Evolutionary conservation across 2,888 invertebrate genomes (phyloP).

Genomic region (Lithophane socia): DNA sequence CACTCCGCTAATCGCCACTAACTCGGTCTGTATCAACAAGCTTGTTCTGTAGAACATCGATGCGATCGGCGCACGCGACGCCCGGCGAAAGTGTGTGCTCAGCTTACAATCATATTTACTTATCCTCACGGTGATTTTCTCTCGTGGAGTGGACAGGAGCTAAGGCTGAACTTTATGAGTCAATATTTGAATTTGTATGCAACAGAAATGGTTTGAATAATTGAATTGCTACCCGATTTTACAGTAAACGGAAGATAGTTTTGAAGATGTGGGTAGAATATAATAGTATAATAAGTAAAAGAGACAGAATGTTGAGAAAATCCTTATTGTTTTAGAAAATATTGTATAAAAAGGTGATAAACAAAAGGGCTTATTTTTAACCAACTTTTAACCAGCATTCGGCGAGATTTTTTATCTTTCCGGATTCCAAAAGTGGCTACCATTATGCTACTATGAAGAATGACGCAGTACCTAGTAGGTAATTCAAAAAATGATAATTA

Average conservation of each 20-base stretch:
- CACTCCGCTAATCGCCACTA: constrained; percentile 29
- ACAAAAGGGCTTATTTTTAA: neutral
- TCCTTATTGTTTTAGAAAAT: neutral
- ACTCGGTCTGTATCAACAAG: constrained; percentile 46
- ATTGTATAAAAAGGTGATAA: neutral
- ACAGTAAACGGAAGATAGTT: neutral
- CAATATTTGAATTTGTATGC: constrained; percentile 42
- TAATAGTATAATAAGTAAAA: too few species aligned
- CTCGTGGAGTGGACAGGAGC: constrained; percentile 40
- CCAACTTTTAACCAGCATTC: neutral
- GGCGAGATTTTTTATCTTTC: neutral
- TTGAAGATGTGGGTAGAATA: neutral
- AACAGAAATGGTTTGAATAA: constrained; percentile 9
- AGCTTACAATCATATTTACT: constrained; percentile 70
- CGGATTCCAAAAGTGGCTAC: neutral
- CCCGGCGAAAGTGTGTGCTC: constrained; percentile 73
- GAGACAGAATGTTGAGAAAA: neutral
- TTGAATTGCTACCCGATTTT: neutral
- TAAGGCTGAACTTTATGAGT: constrained; percentile 27
- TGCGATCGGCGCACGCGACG: constrained; percentile 75
- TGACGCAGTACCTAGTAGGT: neutral
- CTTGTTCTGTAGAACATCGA: constrained; percentile 65
- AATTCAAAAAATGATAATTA: neutral
- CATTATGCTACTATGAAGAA: neutral
- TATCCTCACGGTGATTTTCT: constrained; percentile 67